Base-by-base conservation (phyloP, 2,888 invertebrate genomes). In the Polylopha cassiicola region DNA sequence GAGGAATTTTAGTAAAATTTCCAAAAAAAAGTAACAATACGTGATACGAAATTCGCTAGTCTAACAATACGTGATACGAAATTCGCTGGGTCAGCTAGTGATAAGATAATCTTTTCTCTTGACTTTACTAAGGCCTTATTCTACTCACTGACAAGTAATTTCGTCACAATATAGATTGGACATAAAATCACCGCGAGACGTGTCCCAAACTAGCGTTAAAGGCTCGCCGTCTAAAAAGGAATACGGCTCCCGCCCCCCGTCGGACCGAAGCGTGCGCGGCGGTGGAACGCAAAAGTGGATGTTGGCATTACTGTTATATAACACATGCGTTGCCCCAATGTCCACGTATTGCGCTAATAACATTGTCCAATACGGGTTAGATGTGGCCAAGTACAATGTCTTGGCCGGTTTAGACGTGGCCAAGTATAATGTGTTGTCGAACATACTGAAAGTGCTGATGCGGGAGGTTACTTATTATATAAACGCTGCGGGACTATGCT, bases 271-370 rank as follows among this genome's bases (percentile, higher is more conserved):
- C 5, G 14, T 59, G 2, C 42, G 46, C 14, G 16, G 48, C 2
- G 44, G 56, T 16, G 61, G 61, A 16, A 65, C 73, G 1, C 75
- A 72, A 42, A 73, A 67, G 39, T 82, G 84, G 85, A 76, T 81
- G 80, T 53, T 73, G 21, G 78, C 75, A 1, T 46, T 85, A n/a
- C 64, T 85, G 3, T 42, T 84, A 27, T 85, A 84, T 52, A 77
- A 84, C 30, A 68, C 75, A 2, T 85, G 85, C 44, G 55, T 82
- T 10, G 80, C 79, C 0, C 82, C 85, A 0, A 76, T 84, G 71
- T 82, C 84, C 0, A 46, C 65, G 1, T 82, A 82, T 39, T 84
- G 81, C 47, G 84, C 80, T 0, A 67, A 77, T 38, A 77, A 53
- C 31, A 72, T 81, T 15, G 46, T 84, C 4, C 73, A 82, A 36